A percentile compares a stretch with the other conserved stretches of the same genome.
phyloP scores from a whole-genome alignment of 2,888 invertebrate genomes.

The Carpatolechia fugitivella region DNA sequence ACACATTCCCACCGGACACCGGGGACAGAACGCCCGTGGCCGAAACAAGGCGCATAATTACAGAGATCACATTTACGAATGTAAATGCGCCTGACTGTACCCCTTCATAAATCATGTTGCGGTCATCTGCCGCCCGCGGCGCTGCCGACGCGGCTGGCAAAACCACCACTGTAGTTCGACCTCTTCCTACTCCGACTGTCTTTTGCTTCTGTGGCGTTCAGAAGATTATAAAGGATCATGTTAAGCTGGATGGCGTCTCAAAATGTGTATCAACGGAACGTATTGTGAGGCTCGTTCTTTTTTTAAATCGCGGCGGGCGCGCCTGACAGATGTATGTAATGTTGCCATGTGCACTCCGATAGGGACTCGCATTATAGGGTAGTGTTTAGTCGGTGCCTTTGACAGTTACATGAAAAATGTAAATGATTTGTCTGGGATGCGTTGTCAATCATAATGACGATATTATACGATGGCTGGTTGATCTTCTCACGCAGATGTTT shows the following conservation, averaged over 20 bases:
- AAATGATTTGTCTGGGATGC: slow-evolving; percentile 14
- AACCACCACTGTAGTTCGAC: slow-evolving; percentile 29
- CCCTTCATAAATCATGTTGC: slow-evolving; percentile 69
- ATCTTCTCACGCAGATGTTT: slow-evolving; percentile 2
- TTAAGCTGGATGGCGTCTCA: slow-evolving; percentile 33
- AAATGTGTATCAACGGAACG: slow-evolving; percentile 61
- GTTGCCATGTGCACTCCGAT: slow-evolving; percentile 66
- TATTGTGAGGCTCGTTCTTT: slow-evolving; percentile 58
- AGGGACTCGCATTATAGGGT: slow-evolving; percentile 41
- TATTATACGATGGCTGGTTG: slow-evolving; percentile 4
- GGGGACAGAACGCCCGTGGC: slow-evolving; percentile 49
- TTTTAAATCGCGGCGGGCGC: slow-evolving; percentile 65
- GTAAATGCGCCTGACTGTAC: slow-evolving; percentile 60
- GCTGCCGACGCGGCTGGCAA: slow-evolving; percentile 48
- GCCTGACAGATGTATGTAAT: slow-evolving; percentile 71
- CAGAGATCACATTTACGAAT: slow-evolving; percentile 72
- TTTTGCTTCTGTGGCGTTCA: neutral
- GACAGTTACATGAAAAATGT: slow-evolving; percentile 22
- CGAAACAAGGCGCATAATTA: slow-evolving; percentile 69
- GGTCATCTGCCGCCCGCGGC: slow-evolving; percentile 77
- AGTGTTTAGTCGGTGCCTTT: slow-evolving; percentile 19
- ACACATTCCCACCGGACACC: slow-evolving; percentile 27
- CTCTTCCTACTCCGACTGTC: slow-evolving; percentile 12
- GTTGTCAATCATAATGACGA: slow-evolving; percentile 15
- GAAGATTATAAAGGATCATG: slow-evolving; percentile 19